phyloP scores from a whole-genome alignment of 2,888 invertebrate genomes.

The Bellardia pandia region DNA sequence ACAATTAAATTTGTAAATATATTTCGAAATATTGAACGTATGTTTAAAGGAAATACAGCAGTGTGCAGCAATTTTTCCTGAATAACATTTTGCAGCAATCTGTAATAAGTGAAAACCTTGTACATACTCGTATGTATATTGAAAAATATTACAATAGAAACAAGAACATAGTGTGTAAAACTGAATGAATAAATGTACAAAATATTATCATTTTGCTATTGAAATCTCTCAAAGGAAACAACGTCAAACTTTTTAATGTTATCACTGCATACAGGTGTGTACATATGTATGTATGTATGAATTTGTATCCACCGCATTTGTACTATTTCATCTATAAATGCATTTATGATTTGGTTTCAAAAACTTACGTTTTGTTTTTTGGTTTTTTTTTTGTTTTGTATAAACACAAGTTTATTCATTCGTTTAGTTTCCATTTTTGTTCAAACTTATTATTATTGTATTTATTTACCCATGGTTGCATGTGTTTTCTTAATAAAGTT shows the following conservation, averaged over 20 bases:
- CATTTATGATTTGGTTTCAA: constrained; percentile 67
- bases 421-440: constrained; percentile 36
- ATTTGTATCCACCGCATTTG: constrained; percentile 15
- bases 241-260: constrained; percentile 70
- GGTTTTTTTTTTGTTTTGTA: constrained; percentile 47
- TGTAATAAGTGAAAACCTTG: neutral
- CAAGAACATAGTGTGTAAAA: neutral
- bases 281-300: neutral
- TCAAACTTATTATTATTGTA: neutral
- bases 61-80: too few relatives aligned
- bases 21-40: too few relatives aligned
- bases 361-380: constrained; percentile 41
- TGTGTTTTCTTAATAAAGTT: constrained; percentile 1
- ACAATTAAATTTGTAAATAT: too few relatives aligned
- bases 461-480: constrained; percentile 4
- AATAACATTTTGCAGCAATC: neutral
- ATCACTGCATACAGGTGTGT: constrained; percentile 44
- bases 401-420: constrained; percentile 53
- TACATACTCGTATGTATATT: neutral
- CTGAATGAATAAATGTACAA: constrained; percentile 52
- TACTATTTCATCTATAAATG: constrained; percentile 41
- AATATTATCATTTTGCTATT: constrained; percentile 63
- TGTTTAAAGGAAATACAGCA: too few relatives aligned
- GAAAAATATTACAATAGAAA: constrained; percentile 10
- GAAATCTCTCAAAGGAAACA: constrained; percentile 68